These are phyloP conservation scores for Salvelinus fontinalis DNA, from an alignment of 2,113 vertebrate genomes.

Conservation along the genomic window DNA sequence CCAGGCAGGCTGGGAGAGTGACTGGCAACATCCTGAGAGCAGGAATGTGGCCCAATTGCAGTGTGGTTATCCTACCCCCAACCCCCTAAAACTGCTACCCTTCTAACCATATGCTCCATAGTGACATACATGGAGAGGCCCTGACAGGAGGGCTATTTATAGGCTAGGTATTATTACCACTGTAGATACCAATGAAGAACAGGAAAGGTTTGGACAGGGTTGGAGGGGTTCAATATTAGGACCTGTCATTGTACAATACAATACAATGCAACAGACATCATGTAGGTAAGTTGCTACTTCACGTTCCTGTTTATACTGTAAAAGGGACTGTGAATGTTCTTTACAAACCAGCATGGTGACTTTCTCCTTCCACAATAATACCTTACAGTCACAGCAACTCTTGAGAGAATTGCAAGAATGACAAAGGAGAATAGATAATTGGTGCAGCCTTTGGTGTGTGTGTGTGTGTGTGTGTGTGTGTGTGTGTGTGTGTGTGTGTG, in stretches of 20 bases:
- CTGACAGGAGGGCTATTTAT: slow-evolving; percentile 70
- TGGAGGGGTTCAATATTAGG: neutral
- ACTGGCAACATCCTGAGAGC: slow-evolving; percentile 42
- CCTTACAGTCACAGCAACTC: neutral
- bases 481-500: slow-evolving; percentile 2
- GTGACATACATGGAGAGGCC: slow-evolving; percentile 57
- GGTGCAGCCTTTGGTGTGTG: neutral
- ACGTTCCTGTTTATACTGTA: too few relatives aligned
- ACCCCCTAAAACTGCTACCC: slow-evolving; percentile 5
- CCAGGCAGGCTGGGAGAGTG: slow-evolving; percentile 22
- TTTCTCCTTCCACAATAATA: neutral
- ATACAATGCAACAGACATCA: neutral
- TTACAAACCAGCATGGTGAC: slow-evolving; percentile 42
- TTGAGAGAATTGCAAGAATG: neutral
- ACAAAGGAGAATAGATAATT: neutral
- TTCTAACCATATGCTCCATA: slow-evolving; percentile 20
- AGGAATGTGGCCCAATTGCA: slow-evolving; percentile 49
- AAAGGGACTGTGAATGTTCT: slow-evolving; percentile 46
- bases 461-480: slow-evolving; percentile 1
- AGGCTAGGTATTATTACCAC: slow-evolving; percentile 69
- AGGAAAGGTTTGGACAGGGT: slow-evolving; percentile 36
- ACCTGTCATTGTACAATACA: neutral
- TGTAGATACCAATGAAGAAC: slow-evolving; percentile 54
- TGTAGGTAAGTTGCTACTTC: neutral
- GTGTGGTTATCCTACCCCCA: slow-evolving; percentile 31